Evolutionary conservation across 2,113 vertebrate genomes (phyloP).

Genomic region (Asarcornis scutulata): DNA sequence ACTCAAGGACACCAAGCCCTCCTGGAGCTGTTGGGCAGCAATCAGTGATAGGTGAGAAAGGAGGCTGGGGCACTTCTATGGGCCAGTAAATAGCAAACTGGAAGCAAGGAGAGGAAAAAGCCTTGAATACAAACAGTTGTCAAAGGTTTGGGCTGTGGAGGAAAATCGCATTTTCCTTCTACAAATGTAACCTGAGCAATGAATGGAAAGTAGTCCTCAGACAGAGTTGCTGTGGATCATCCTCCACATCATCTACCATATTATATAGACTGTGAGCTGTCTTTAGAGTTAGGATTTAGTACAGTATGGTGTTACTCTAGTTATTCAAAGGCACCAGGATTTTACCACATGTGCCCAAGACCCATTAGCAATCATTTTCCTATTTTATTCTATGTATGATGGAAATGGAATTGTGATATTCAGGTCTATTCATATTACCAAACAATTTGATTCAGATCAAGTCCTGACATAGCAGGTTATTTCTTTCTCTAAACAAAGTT

Average conservation of each 20-base stretch:
- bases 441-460: neutral
- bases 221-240: neutral
- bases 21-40: neutral
- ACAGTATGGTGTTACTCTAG: neutral
- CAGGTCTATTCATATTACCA: neutral
- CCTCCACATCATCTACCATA: neutral
- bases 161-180: neutral
- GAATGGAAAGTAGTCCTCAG: neutral
- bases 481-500: neutral
- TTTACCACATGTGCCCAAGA: neutral
- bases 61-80: rapidly evolving
- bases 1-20: neutral
- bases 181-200: neutral
- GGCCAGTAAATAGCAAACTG: neutral
- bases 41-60: neutral
- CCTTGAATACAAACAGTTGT: neutral
- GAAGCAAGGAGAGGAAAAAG: neutral
- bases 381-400: neutral
- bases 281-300: neutral
- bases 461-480: neutral
- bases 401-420: neutral
- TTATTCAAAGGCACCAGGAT: neutral
- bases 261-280: neutral
- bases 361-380: neutral
- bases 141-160: neutral